Percentiles rank a stretch among this genome's conserved stretches.
These are phyloP conservation scores for Brachypalpus laphriformis DNA, from an alignment of 2,888 invertebrate species.

Conservation along the genomic window DNA sequence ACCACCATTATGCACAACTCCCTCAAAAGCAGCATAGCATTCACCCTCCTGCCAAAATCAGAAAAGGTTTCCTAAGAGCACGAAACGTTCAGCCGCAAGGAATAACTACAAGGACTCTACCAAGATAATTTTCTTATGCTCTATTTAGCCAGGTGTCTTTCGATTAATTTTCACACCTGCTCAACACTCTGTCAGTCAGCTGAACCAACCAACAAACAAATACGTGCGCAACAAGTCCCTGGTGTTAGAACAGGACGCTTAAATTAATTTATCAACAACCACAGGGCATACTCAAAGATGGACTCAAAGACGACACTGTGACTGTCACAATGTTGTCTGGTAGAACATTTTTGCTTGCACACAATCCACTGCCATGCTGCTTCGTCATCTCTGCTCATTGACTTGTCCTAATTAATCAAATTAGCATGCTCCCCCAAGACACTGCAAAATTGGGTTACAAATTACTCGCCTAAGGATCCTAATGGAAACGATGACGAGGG, in stretches of 20 bases:
- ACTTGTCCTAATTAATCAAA: slow-evolving; percentile 69
- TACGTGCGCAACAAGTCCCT: slow-evolving; percentile 44
- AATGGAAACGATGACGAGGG: slow-evolving; percentile 20
- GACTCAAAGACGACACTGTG: neutral
- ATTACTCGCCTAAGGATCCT: slow-evolving; percentile 40
- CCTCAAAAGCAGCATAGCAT: neutral
- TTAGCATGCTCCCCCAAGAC: slow-evolving; percentile 48
- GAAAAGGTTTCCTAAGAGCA: neutral
- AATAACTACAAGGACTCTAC: neutral
- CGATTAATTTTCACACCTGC: slow-evolving; percentile 37
- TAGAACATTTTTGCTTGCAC: slow-evolving; percentile 27
- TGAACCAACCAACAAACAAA: neutral
- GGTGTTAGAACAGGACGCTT: slow-evolving; percentile 42
- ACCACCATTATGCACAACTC: slow-evolving; percentile 10
- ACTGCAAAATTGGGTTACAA: slow-evolving; percentile 51
- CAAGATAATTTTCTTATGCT: slow-evolving; percentile 31
- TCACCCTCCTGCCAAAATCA: neutral
- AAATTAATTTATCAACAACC: slow-evolving; percentile 63
- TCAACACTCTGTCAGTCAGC: neutral
- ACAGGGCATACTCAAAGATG: slow-evolving; percentile 32
- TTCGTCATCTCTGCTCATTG: slow-evolving; percentile 55
- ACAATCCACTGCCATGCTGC: neutral
- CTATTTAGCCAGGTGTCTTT: slow-evolving; percentile 27
- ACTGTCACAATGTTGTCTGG: neutral
- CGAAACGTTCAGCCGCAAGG: neutral